Evolutionary conservation across 2,888 invertebrate genomes (phyloP), one percentile per base, ranked within the genome.

Genomic region (Exephanes ischioxanthus): DNA sequence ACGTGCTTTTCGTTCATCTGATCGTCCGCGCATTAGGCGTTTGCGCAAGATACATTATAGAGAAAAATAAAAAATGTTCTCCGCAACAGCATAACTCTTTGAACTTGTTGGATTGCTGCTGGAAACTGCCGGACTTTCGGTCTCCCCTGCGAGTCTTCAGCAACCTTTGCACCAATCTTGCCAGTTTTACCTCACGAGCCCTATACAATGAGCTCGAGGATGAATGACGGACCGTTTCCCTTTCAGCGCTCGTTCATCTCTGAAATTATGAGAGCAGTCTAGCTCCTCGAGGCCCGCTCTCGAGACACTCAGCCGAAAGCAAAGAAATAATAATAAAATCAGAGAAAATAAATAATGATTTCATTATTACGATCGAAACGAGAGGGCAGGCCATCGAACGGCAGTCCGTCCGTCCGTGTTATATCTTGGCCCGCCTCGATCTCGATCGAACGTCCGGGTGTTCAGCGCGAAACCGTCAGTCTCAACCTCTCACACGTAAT

Each of bases 291-390:
- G 14, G 33, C 37, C 33, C 41, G 14, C 48, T 67, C 73, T 55
- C 33, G 14, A 55, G n/a, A 11, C 26, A 19, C 61, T 22, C 30
- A 58, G 33, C 55, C 71, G 53, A 19, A 37, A 16, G 33, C 11
- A 22, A 51, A 67, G 61, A 61, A 58, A 77, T 58, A 41, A 58
- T 61, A 70, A 48, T 2, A 37, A 37, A 37, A 37, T 37, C 1
- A 37, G 6, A 9, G 41, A 11, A 11, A 41, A 41, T 11, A 41
- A 53, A 73, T 63, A 6, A 41, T 61, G n/a, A 75, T 58, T 67
- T 68, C 71, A 67, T 84, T 76, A 80, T 76, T 76, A 48, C 66
- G 55, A 79, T 58, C 48, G 30, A 41, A 58, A 51, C 68, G 30
- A 53, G 22, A 48, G 73, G 70, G 61, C 68, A n/a, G 37, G 51